Evolutionary conservation across 1,140 invertebrate species (phyloP).

Genomic region (Drosophila prosaltans): DNA sequence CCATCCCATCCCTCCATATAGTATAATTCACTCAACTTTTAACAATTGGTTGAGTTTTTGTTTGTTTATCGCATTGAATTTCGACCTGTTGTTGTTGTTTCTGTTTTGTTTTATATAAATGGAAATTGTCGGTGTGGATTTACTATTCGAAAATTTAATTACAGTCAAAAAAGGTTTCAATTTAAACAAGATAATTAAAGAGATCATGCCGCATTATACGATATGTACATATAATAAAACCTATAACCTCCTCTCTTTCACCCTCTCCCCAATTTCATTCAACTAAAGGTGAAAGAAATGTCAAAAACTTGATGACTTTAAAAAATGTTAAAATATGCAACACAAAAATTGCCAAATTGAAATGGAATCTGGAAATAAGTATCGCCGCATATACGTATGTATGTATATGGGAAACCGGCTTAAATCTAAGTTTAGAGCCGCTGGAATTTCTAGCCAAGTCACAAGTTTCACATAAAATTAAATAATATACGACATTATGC

Average conservation of each 20-base stretch:
- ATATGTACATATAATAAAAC: background rate
- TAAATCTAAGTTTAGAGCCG: background rate
- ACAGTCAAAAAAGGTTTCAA: conserved; percentile 34
- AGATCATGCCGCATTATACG: conserved; percentile 16
- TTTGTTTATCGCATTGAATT: conserved; percentile 55
- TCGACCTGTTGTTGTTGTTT: conserved; percentile 21
- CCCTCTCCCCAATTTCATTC: conserved; percentile 5
- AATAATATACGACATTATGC: conserved; percentile 43
- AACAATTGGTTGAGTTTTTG: conserved; percentile 64
- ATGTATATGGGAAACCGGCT: background rate
- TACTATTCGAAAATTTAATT: conserved; percentile 56
- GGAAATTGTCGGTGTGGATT: conserved; percentile 32
- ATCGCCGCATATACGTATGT: background rate
- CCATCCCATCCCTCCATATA: background rate
- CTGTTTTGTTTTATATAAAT: conserved; percentile 25
- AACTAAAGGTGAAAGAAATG: conserved; percentile 74
- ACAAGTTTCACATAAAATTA: conserved; percentile 15
- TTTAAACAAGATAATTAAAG: conserved; percentile 51
- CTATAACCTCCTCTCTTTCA: background rate
- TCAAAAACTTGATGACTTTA: conserved; percentile 33
- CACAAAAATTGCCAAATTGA: conserved; percentile 22
- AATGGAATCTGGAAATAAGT: conserved; percentile 25
- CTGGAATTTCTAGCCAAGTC: conserved; percentile 23
- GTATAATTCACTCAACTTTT: conserved; percentile 41
- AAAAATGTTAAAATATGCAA: conserved; percentile 13